Evolutionary conservation across 1,140 invertebrate species (phyloP), one percentile per base, ranked within the genome.

Genomic region (Nebria ingens): DNA sequence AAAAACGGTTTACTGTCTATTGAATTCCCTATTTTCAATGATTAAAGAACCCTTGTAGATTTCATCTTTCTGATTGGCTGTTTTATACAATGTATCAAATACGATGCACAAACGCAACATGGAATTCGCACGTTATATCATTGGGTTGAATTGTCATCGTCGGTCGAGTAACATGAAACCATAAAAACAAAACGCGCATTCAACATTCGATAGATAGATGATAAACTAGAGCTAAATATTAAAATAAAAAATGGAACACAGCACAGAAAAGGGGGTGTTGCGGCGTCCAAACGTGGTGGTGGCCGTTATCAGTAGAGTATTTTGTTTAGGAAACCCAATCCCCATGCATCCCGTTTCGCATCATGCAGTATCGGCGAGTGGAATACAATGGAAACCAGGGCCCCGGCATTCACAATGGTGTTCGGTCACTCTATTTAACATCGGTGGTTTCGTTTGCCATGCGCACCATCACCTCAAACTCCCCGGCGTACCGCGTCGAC

Each of bases 291-390:
- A n/a, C 25, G 25, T 6, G 25, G 25, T 34, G n/a, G 25, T n/a
- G 25, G 25, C 25, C 25, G 25, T 34, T 34, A 34, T 34, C 25
- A 34, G 25, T 34, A 9, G 25, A 34, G 25, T 34, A 45, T 45
- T 45, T 45, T 45, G 40, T 45, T 45, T 45, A 45, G 40, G 40
- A 45, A 45, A 45, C 40, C 40, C 40, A 45, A 45, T 45, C 40
- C 40, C 17, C 25, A 45, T 45, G 40, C 40, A 45, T 45, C 40
- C 15, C 15, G 17, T 45, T 6, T 6, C 40, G 6, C 6, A 6
- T 45, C 6, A 9, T 29, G 25, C 13, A 11, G 40, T 45, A 11
- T 6, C 40, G 6, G 40, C 3, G n/a, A n/a, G n/a, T n/a, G n/a
- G n/a, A 11, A 17, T 17, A 45, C 40, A 45, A 45, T 45, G 17